Base-by-base conservation (phyloP, 2,797 vertebrate genomes). In the Catostomus latipinnis region DNA sequence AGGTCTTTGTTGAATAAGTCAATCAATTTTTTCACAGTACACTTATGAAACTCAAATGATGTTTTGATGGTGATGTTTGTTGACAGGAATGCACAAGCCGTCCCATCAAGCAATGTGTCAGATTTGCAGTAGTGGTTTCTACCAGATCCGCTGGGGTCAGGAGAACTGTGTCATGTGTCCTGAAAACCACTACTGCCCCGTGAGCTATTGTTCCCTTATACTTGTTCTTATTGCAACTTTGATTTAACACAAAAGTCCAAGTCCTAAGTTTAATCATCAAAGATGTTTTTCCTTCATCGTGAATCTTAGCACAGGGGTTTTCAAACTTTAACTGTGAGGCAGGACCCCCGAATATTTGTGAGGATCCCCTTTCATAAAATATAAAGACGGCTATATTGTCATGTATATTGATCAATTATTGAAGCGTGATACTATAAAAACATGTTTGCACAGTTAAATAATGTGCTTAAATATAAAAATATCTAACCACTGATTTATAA, bases 141-240 rank as follows among this genome's bases (percentile, higher is more conserved):
- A 90, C 89, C 96, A 97, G 77, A 86, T 93, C 70, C 90, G 83
- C 83, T 82, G 82, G 91, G 96, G 96, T 53, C 90, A 91, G 84
- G 94, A 95, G 72, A 90, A 63, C 84, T 97, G 96, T 77, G 89
- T 95, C 9, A 60, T 91, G n/a, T 97, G 96, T 83, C 96, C 96
- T n/a, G 93, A 95, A 82, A 92, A 93, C 56, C 92, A 97, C 90
- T 97, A 97, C 92, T 97, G 96, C 74, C 96, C 96, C 1, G 96
- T 97, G 90, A 95, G 96, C 90, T 4, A 49, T 1, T n/a, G 34
- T 56, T 53, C 22, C 10, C 13, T 6, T n/a, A 52, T n/a, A n/a
- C 6, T 18, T 49, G 12, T 14, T 12, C 11, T 11, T 63, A 34
- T 65, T 61, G 11, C 14, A 60, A 43, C n/a, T 7, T 52, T 13